Base-by-base conservation (phyloP, 2,797 vertebrate species). In the Coranthus polyacanthus region DNA sequence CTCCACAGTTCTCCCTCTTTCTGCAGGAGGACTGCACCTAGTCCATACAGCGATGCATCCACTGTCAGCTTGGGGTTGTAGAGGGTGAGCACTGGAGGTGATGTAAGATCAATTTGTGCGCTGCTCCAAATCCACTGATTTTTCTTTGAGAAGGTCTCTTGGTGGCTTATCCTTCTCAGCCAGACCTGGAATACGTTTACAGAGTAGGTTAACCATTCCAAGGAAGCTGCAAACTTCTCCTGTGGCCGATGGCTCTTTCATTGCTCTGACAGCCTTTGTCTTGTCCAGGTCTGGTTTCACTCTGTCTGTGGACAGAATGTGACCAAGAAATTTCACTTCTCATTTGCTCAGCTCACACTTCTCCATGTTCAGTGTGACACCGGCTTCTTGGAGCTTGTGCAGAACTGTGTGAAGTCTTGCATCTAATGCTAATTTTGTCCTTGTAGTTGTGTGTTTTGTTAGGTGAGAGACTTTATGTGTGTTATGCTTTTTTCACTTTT, bases 1-100 rank as follows among this genome's bases (percentile, higher is more conserved):
- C 12, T 22, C 15, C 45, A 47, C 10, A 13, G 5, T 1, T 47
- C 43, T 4, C 32, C 11, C 44, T 22, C 4, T 12, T 49, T 22
- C n/a, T 56, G 68, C 0, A 61, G 20, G 1, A 73, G 42, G 2
- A 73, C 52, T 1, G 12, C 52, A 0, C 63, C 52, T 0, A 68
- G n/a, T 1, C 69, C 29, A n/a, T 32, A 78, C 0, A 22, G 62
- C 1, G 56, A 77, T 4, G 49, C 43, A 12, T 54, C 63, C 2
- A 36, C 55, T 10, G 60, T 58, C 17, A 65, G 37, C 42, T 53
- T 65, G 2, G 41, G 41, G 16, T 58, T 16, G 22, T 62, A 70
- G 7, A 17, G 43, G 12, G 37, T 69, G 17, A 51, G 47, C 0
- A 69, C 36, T 1, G 32, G 52, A 12, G 60, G 6, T 39, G 53